phyloP scores from a whole-genome alignment of 2,113 vertebrate genomes.

The Cyanoliseus patagonus region DNA sequence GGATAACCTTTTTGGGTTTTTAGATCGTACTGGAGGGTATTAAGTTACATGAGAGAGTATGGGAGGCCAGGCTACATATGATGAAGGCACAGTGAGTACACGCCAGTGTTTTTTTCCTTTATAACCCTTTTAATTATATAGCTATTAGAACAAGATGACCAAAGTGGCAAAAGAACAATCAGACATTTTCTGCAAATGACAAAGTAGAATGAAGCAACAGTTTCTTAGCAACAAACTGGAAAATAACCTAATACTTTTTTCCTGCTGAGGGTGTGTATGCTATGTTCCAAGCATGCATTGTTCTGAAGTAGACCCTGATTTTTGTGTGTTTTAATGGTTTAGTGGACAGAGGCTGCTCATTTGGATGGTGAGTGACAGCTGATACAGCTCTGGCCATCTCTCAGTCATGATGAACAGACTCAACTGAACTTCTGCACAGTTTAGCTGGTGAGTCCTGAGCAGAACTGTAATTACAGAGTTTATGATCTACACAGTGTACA shows the following conservation, averaged over 20 bases:
- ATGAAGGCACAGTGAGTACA: neutral
- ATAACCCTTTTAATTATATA: slow-evolving; percentile 16
- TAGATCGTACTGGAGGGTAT: neutral
- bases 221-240: slow-evolving; percentile 75
- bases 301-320: neutral
- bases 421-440: neutral
- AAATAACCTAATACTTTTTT: slow-evolving; percentile 36
- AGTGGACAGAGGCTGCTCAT: neutral
- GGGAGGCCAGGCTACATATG: neutral
- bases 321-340: neutral
- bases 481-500: neutral
- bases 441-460: neutral
- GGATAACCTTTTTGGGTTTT: neutral
- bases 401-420: neutral
- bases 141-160: slow-evolving; percentile 21
- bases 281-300: neutral
- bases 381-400: neutral
- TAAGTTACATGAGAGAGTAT: neutral
- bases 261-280: neutral
- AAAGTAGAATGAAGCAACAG: slow-evolving; percentile 49
- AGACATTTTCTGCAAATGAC: slow-evolving; percentile 43
- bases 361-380: neutral
- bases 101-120: neutral
- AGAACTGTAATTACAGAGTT: neutral
- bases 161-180: slow-evolving; percentile 35